Evolutionary conservation across 1,140 invertebrate genomes (phyloP), one percentile per base, ranked within the genome.

Genomic region (Drosophila kanapiae): DNA sequence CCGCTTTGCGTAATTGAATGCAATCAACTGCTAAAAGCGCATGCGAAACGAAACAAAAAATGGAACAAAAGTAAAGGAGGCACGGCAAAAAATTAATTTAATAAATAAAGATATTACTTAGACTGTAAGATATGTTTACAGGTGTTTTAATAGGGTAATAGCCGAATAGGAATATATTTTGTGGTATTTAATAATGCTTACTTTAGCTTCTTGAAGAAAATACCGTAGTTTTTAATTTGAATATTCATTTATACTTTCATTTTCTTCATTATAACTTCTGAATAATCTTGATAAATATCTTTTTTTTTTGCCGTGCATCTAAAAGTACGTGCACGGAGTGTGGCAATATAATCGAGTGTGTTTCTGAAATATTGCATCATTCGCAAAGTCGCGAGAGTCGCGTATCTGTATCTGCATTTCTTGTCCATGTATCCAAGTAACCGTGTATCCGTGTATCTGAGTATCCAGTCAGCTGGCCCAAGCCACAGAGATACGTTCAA

Each of bases 301-400:
- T 6, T n/a, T n/a, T 54, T 54, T 54, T 33, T 54, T 54, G 2
- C 33, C 13, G 53, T 35, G 56, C 63, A 45, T 27, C 56, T 23
- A 13, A 74, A 43, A 38, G 9, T 53, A 27, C 71, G 35, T 60
- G 68, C 70, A 53, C 13, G 18, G 38, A 33, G 45, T 60, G 56
- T 72, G 68, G 70, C 69, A 72, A 60, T 74, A 70, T 16, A 71
- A 40, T 35, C 31, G 68, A 71, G 68, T 70, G 65, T 69, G 45
- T 69, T 69, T 69, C 65, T 69, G 45, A 69, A 18, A 35, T 47
- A 43, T 71, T 71, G 68, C 68, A 58, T 70, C 69, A 71, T 27
- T 59, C n/a, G 37, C 43, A 31, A 47, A 68, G n/a, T 69, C 33
- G 49, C 40, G 49, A 57, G 59, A 49, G 65, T 63, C 67, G 47